Conservation (phyloP, 92 coral and sea anemone genomes). For the Parazoanthus atlanticus region DNA sequence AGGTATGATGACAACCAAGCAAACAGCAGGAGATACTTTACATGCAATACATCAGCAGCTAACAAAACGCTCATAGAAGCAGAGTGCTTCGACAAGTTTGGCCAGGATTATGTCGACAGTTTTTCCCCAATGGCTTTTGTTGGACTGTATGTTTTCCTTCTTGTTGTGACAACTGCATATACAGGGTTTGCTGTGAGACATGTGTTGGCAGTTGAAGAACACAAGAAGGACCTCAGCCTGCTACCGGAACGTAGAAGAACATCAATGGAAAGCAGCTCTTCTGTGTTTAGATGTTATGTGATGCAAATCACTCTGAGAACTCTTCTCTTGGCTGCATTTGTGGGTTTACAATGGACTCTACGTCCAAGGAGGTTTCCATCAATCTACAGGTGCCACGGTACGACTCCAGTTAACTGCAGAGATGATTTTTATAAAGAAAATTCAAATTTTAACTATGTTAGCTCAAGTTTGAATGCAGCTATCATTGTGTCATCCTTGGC, state of each 20-base stretch:
- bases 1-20: not conserved
- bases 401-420: not conserved
- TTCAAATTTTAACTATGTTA: not conserved
- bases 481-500: not conserved
- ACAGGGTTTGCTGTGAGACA: conserved; percentile 13
- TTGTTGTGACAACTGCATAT: not conserved
- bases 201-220: conserved; percentile 1
- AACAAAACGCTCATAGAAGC: not conserved
- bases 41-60: not conserved
- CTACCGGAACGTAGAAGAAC: not conserved
- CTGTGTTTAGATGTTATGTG: not conserved
- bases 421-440: not conserved
- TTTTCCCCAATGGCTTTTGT: conserved; percentile 2
- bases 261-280: not conserved
- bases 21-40: conserved; percentile 1
- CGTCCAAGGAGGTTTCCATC: not conserved
- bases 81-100: conserved; percentile 29
- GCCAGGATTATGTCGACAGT: conserved; percentile 10
- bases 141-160: not conserved
- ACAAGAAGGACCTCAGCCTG: not conserved
- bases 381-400: not conserved
- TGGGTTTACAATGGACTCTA: not conserved
- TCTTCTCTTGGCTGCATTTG: not conserved
- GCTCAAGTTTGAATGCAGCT: not conserved
- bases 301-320: not conserved